Evolutionary conservation across 2,888 invertebrate species (phyloP).

Genomic region (Zygaena filipendulae): DNA sequence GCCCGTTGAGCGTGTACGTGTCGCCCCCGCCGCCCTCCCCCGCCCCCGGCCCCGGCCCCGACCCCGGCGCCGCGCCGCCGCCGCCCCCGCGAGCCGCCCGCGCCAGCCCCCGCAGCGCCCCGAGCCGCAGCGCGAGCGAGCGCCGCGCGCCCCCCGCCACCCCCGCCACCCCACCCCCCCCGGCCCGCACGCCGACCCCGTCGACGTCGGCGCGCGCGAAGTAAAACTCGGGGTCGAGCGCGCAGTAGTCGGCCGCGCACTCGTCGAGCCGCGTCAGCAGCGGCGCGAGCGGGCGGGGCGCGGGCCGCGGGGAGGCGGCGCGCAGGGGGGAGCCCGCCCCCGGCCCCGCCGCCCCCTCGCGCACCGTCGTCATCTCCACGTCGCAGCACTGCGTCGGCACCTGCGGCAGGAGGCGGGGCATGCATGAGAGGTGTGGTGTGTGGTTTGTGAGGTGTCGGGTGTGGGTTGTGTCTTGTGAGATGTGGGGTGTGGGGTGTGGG

Average conservation of each 20-base stretch:
- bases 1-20: slow-evolving; percentile 53
- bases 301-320: too few species aligned
- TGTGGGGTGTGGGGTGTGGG: too few species aligned
- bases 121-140: slow-evolving; percentile 41
- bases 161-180: slow-evolving; percentile 34
- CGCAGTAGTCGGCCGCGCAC: slow-evolving; percentile 39
- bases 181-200: slow-evolving; percentile 26
- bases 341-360: slow-evolving; percentile 42
- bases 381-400: slow-evolving; percentile 44
- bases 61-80: slow-evolving; percentile 35
- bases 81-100: slow-evolving; percentile 27
- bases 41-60: slow-evolving; percentile 49
- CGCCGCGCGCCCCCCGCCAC: slow-evolving; percentile 27
- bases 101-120: slow-evolving; percentile 46
- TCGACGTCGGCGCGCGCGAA: slow-evolving; percentile 19
- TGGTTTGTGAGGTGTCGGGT: too few species aligned
- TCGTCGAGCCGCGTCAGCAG: too few species aligned
- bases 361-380: slow-evolving; percentile 42
- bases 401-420: slow-evolving; percentile 27
- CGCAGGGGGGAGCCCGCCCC: slow-evolving; percentile 24
- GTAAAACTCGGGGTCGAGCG: slow-evolving; percentile 28
- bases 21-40: slow-evolving; percentile 41
- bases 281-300: too few species aligned
- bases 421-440: too few species aligned
- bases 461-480: too few species aligned